Evolutionary conservation across 2,888 invertebrate species (phyloP).

Genomic region (Chrysodeixis includens): DNA sequence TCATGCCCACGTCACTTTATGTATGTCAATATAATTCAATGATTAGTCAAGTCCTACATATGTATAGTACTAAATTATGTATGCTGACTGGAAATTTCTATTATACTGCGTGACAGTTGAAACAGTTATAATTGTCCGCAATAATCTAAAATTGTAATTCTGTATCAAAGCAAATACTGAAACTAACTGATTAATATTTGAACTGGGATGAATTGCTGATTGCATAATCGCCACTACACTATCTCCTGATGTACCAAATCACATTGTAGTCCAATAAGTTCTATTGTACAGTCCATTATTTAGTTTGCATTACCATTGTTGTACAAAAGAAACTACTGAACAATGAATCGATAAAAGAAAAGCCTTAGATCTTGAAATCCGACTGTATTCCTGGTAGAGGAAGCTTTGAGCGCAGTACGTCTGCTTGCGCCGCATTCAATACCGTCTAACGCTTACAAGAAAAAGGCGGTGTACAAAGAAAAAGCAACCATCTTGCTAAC

Average conservation of each 20-base stretch:
- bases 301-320: background rate
- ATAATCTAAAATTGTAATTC: background rate
- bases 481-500: constrained; percentile 41
- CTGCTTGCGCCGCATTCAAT: constrained; percentile 26
- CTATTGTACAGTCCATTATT: background rate
- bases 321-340: background rate
- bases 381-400: constrained; percentile 13
- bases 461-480: constrained; percentile 24
- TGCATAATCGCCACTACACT: constrained; percentile 21
- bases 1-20: constrained; percentile 39
- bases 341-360: background rate
- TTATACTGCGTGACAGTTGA: constrained; percentile 8
- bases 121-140: background rate
- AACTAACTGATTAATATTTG: constrained; percentile 17
- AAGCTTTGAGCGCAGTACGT: constrained; percentile 16
- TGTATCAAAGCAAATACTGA: background rate
- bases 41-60: constrained; percentile 29
- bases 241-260: constrained; percentile 9
- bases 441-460: constrained; percentile 17
- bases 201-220: constrained; percentile 21
- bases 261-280: constrained; percentile 7
- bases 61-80: constrained; percentile 26
- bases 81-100: constrained; percentile 31
- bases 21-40: constrained; percentile 42
- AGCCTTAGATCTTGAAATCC: constrained; percentile 13